Evolutionary conservation across 2,113 vertebrate genomes (phyloP).

Genomic region (Mola mola): DNA sequence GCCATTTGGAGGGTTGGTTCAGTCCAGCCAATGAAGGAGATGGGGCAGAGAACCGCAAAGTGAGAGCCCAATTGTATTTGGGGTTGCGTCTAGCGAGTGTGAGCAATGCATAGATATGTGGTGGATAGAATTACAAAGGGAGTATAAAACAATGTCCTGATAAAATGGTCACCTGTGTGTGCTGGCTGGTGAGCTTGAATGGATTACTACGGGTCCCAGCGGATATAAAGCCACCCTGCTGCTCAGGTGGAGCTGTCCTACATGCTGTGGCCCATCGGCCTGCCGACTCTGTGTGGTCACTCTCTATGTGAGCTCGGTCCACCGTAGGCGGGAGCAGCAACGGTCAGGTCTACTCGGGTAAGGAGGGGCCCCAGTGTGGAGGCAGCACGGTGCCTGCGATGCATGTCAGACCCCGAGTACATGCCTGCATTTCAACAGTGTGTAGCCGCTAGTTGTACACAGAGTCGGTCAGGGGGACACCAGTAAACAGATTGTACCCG

Average conservation of each 20-base stretch:
- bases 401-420: constrained; percentile 61
- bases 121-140: constrained; percentile 19
- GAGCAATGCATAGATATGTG: constrained; percentile 47
- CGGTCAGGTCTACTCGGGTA: constrained; percentile 54
- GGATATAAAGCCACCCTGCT: too few species aligned
- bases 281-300: constrained; percentile 33
- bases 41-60: constrained; percentile 21
- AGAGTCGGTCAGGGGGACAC: constrained; percentile 25
- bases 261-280: not conserved
- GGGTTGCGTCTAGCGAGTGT: constrained; percentile 32
- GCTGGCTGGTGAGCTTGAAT: too few species aligned
- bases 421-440: constrained; percentile 60
- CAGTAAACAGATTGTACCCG: constrained; percentile 49
- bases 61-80: constrained; percentile 37
- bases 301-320: constrained; percentile 42
- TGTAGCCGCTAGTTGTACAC: constrained; percentile 41
- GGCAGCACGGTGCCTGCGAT: constrained; percentile 54
- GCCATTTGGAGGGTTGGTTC: constrained; percentile 36
- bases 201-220: too few species aligned
- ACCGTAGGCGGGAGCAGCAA: constrained; percentile 66
- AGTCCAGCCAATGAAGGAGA: constrained; percentile 42
- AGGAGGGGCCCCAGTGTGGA: constrained; percentile 67
- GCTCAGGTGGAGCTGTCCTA: too few species aligned
- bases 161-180: not conserved
- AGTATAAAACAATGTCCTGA: not conserved